Evolutionary conservation across 2,113 vertebrate species (phyloP), one percentile per base, ranked within the genome.

Genomic region (Pedionomus torquatus): DNA sequence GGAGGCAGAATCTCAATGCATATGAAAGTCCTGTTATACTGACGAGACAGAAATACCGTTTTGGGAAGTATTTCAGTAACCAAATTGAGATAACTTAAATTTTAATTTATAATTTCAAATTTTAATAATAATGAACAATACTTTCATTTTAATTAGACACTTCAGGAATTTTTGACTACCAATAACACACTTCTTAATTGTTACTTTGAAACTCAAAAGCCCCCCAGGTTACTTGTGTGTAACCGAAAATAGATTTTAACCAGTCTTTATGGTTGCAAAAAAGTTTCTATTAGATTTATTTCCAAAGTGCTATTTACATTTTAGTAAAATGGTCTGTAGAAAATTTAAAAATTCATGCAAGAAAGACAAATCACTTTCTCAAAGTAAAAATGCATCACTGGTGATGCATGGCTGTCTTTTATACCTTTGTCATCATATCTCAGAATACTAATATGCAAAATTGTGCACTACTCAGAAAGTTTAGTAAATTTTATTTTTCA

Each of bases 351-450:
- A 89, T 63, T 58, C 57, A 54, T 69, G 21, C 83, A 72, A 89
- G 75, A 72, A 93, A 96, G 83, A 92, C 26, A 82, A 76, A 93
- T 93, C 17, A 65, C 74, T 91, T 95, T 87, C 65, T 89, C 41
- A 76, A 37, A 52, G 48, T 72, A 85, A 84, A 84, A 91, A 66
- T 52, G 28, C 52, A 66, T 88, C 15, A 31, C 54, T 80, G 44
- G 70, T 94, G 78, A 74, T 93, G 54, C 58, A 90, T 92, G 60
- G 75, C 71, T 83, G 69, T 84, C 86, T 87, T 96, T 94, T 90
- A 87, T 76, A 46, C 52, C 83, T 95, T 93, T 0, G 7, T 92
- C 86, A 65, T 95, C 41, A 7, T 72, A 52, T 81, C 88, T 92
- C 23, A 28, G 57, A 89, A 71, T 39, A 61, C 25, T 83, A 76